Conservation (phyloP, 2,113 vertebrate species). For the Amblyopsis rosae region DNA sequence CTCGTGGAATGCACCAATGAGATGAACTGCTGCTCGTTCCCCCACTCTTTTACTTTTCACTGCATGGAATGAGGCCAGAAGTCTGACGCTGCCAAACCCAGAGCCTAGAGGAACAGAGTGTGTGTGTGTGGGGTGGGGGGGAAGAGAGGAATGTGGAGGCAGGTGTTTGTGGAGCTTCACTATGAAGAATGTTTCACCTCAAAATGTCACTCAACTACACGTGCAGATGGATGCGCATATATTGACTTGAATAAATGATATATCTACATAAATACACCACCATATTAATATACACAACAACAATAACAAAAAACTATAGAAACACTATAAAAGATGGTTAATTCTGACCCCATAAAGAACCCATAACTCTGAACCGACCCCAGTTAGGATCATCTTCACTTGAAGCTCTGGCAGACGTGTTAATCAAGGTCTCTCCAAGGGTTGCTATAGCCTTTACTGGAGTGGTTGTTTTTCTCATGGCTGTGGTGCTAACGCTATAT, state of each 20-base stretch:
- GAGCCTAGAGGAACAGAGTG: constrained; percentile 44
- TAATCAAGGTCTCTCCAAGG: constrained; percentile 38
- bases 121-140: constrained; percentile 44
- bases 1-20: constrained; percentile 35
- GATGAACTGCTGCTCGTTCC: constrained; percentile 41
- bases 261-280: no score
- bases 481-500: constrained; percentile 36
- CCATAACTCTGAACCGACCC: not conserved
- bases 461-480: constrained; percentile 55
- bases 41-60: constrained; percentile 44
- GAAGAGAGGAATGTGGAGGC: constrained; percentile 52
- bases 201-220: no score
- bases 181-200: constrained; percentile 35
- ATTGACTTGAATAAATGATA: no score
- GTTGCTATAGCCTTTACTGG: constrained; percentile 31
- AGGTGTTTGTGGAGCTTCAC: constrained; percentile 62
- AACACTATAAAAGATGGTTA: not conserved
- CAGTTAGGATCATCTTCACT: constrained; percentile 31
- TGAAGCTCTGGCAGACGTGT: constrained; percentile 44
- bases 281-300: no score
- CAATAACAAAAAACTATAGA: not conserved
- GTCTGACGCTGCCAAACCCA: constrained; percentile 49
- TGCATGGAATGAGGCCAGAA: constrained; percentile 47
- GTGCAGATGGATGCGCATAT: no score
- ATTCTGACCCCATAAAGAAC: constrained; percentile 13